Evolutionary conservation across 2,797 vertebrate genomes (phyloP).

Genomic region (Microctenopoma steveboyesi): DNA sequence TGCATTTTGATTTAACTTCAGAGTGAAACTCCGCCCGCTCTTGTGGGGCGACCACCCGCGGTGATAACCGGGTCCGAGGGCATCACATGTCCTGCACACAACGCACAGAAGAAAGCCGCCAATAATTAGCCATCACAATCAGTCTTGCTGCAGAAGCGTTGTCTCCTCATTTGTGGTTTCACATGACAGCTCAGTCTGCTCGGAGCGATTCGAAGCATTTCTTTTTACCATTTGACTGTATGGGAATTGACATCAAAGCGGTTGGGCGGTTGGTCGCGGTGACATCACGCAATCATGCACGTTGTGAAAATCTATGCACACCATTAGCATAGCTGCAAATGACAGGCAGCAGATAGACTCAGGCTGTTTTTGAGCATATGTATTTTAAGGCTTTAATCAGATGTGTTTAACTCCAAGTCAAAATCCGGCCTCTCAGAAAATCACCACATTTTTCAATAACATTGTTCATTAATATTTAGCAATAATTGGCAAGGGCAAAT

Average conservation of each 20-base stretch:
- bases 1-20: slow-evolving; percentile 29
- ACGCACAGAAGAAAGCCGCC: slow-evolving; percentile 11
- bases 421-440: background rate
- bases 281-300: slow-evolving; percentile 49
- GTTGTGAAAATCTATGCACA: slow-evolving; percentile 43
- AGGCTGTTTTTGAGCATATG: slow-evolving; percentile 12
- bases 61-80: slow-evolving; percentile 9
- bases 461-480: slow-evolving; percentile 8
- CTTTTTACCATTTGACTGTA: slow-evolving; percentile 53
- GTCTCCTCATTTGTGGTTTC: slow-evolving; percentile 22
- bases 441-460: background rate
- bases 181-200: slow-evolving; percentile 40
- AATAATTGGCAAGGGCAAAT: slow-evolving; percentile 30
- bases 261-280: background rate
- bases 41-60: slow-evolving; percentile 18
- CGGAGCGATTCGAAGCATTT: slow-evolving; percentile 9
- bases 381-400: background rate
- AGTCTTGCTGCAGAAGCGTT: slow-evolving; percentile 15
- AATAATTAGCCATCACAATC: slow-evolving; percentile 47
- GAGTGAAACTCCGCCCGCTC: too few species aligned
- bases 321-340: slow-evolving; percentile 40
- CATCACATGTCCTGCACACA: slow-evolving; percentile 22
- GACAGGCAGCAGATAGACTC: slow-evolving; percentile 6
- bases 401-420: slow-evolving; percentile 10
- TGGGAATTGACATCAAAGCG: slow-evolving; percentile 55